Evolutionary conservation across 35 echinoderm and acorn worm genomes (phyloP), one percentile per base, ranked within the genome.

Genomic region (Apostichopus parvimensis): DNA sequence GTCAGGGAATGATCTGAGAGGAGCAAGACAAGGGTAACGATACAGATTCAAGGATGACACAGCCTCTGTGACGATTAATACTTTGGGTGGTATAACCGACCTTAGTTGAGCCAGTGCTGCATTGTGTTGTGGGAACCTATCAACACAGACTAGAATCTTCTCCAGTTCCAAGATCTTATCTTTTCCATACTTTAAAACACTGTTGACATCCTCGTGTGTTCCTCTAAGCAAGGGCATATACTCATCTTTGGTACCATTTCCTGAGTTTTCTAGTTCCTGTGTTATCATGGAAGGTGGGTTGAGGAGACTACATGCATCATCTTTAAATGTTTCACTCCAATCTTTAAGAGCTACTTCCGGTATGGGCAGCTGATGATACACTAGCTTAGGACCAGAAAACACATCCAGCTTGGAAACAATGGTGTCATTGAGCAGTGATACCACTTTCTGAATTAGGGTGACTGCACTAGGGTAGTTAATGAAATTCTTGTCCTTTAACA

Each of bases 1-100:
- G 64, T 98, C 94, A n/a, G 96, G 91, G 87, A 88, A 98, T 8
- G 94, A 76, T 13, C 94, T 93, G 9, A 96, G 89, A 13, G 97
- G 97, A 4, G 94, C 92, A 12, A 95, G 95, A 82, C 93, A 98
- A 20, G 82, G 53, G 21, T 95, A 93, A 23, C 86, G 87, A 80
- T 94, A 98, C 5, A 13, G 12, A n/a, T 6, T 18, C 12, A 5
- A 12, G 6, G 14, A 4, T 75, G 71, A 18, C n/a, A 18, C 14
- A 0, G 14, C 15, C n/a, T 75, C 71, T 75, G 71, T 75, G 17
- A 4, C 7, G 15, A 22, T 22, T 75, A 75, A 96, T 68, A 91
- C 82, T 20, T 78, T 75, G 4, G 53, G 54, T 18, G 92, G 87
- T 72, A 91, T 93, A 21, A 98, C 82, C 15, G 54, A 52, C 57